phyloP scores from a whole-genome alignment of 2,113 vertebrate genomes.

The Orycteropus afer region DNA sequence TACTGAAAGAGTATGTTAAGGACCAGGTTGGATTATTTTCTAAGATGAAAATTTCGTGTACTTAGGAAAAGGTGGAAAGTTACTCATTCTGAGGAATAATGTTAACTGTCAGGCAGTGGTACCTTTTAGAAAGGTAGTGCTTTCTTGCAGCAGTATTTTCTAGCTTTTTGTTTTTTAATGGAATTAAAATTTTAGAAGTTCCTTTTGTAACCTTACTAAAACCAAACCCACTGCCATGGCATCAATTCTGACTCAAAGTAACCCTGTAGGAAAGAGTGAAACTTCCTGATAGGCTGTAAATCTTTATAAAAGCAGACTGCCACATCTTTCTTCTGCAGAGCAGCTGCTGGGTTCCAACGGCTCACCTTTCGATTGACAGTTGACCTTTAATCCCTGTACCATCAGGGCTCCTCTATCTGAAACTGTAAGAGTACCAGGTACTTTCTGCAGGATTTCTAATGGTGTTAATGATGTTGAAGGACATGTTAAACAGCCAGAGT shows the following conservation, averaged over 20 bases:
- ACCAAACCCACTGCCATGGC: no score
- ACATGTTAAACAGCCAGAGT: constrained; percentile 22
- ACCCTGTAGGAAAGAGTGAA: no score
- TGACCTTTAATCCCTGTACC: no score
- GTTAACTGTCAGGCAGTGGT: neutral
- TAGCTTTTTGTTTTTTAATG: constrained; percentile 36
- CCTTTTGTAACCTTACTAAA: no score
- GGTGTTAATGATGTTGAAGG: constrained; percentile 30
- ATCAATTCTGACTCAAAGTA: no score
- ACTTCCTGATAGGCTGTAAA: no score
- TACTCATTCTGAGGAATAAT: neutral
- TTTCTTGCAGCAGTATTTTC: constrained; percentile 58
- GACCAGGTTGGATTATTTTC: constrained; percentile 50
- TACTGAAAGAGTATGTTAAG: constrained; percentile 30
- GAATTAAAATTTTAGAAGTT: constrained; percentile 57
- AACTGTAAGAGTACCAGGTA: constrained; percentile 51
- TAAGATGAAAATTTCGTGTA: constrained; percentile 39
- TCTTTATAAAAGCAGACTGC: no score
- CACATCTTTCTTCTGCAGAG: no score
- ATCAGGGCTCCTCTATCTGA: neutral
- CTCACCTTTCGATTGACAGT: no score
- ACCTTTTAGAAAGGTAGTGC: neutral
- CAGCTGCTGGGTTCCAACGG: no score
- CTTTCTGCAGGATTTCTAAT: constrained; percentile 50
- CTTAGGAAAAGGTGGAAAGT: neutral